phyloP scores from a whole-genome alignment of 2,113 vertebrate species.

The Pteronura brasiliensis region DNA sequence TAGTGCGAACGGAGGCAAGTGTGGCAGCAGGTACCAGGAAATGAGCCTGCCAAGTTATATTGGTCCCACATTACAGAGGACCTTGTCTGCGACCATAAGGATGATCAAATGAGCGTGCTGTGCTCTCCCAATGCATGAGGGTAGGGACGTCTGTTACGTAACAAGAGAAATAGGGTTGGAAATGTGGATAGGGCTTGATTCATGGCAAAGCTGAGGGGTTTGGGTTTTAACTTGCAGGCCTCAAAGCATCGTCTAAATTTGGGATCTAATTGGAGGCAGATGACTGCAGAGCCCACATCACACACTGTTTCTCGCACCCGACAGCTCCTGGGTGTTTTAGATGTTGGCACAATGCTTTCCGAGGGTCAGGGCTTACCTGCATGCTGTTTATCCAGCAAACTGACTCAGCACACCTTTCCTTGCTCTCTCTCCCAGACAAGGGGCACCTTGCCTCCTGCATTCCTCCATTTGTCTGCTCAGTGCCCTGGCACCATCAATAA shows the following conservation, averaged over 20 bases:
- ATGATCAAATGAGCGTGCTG: background rate
- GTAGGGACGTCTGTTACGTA: background rate
- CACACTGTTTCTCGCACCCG: background rate
- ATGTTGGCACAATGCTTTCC: background rate
- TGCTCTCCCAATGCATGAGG: background rate
- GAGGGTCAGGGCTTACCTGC: background rate
- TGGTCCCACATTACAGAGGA: background rate
- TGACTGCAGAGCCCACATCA: background rate
- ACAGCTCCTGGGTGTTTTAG: background rate
- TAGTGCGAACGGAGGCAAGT: background rate
- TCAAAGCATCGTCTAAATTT: background rate
- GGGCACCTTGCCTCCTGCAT: background rate
- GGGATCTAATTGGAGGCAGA: background rate
- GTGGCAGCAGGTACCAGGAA: background rate
- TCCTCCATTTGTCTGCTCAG: background rate
- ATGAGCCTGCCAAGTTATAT: background rate
- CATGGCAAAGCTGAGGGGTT: background rate
- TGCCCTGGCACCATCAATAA: background rate
- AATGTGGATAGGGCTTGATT: background rate
- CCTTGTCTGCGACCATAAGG: background rate
- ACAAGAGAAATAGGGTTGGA: background rate
- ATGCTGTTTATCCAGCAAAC: background rate
- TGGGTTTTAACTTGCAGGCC: background rate
- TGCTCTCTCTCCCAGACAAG: background rate
- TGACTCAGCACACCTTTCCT: background rate